Evolutionary conservation across 2,113 vertebrate genomes (phyloP).

Genomic region (Gymnogyps californianus): DNA sequence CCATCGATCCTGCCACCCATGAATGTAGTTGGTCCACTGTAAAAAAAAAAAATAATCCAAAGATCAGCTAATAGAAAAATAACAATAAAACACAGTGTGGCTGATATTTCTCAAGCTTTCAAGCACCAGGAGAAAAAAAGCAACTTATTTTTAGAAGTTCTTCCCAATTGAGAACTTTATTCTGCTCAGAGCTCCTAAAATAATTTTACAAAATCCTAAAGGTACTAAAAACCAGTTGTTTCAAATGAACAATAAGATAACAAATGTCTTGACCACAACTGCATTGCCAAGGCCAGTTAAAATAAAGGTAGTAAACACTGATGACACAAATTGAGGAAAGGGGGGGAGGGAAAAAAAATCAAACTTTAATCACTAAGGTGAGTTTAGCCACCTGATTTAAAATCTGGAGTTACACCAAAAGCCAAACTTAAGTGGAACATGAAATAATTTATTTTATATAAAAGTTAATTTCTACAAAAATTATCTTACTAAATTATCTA

Average conservation of each 20-base stretch:
- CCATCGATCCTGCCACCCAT: conserved; percentile 99
- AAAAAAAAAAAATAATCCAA: conserved; percentile 9
- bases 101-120: background rate
- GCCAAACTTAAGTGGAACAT: background rate
- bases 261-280: background rate
- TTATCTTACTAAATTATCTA: background rate
- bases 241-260: background rate
- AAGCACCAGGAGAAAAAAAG: background rate
- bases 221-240: background rate
- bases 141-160: background rate
- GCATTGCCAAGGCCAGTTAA: background rate
- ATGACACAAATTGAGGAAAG: background rate
- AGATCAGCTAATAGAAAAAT: background rate
- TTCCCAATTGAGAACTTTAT: background rate
- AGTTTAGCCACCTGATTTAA: background rate
- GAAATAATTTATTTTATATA: background rate
- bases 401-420: background rate
- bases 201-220: background rate
- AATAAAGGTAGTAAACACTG: background rate
- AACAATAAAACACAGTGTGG: background rate
- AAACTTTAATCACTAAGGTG: background rate
- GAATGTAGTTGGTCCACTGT: conserved; percentile 99
- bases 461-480: background rate
- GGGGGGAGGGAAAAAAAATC: rapidly evolving
- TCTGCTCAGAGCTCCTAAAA: background rate